phyloP scores from a whole-genome alignment of 2,113 vertebrate species.

The Ploceus nigricollis region DNA sequence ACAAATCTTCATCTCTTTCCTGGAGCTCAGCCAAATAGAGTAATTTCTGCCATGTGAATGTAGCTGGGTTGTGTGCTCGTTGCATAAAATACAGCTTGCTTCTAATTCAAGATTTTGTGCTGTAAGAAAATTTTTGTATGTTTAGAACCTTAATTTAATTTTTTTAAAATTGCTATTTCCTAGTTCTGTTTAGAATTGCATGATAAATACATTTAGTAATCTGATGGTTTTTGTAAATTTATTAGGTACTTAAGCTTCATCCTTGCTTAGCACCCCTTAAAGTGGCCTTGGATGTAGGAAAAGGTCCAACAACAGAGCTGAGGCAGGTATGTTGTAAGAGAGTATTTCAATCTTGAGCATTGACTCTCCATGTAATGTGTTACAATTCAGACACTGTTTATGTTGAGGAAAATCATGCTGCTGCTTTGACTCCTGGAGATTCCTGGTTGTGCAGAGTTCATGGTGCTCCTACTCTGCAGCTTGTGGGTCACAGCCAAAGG shows the following conservation, averaged over 20 bases:
- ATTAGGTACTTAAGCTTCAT: conserved; percentile 92
- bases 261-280: conserved; percentile 89
- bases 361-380: background rate
- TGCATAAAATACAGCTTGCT: background rate
- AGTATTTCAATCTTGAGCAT: background rate
- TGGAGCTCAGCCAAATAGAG: background rate
- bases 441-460: background rate
- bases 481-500: background rate
- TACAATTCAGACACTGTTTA: background rate
- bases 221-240: background rate
- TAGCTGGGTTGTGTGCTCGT: background rate
- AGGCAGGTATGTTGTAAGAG: conserved; percentile 79
- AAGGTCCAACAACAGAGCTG: conserved; percentile 82
- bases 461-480: background rate
- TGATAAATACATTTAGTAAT: background rate
- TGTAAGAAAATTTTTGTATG: background rate
- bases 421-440: background rate
- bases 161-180: background rate
- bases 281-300: conserved; percentile 87
- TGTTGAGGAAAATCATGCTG: background rate
- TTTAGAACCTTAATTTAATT: background rate
- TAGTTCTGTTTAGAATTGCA: background rate
- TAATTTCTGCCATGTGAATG: background rate
- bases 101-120: background rate
- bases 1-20: background rate